Percentiles rank a stretch among this genome's conserved stretches.
phyloP scores from a whole-genome alignment of 92 coral and sea anemone genomes.

The Palythoa heliodiscus region DNA sequence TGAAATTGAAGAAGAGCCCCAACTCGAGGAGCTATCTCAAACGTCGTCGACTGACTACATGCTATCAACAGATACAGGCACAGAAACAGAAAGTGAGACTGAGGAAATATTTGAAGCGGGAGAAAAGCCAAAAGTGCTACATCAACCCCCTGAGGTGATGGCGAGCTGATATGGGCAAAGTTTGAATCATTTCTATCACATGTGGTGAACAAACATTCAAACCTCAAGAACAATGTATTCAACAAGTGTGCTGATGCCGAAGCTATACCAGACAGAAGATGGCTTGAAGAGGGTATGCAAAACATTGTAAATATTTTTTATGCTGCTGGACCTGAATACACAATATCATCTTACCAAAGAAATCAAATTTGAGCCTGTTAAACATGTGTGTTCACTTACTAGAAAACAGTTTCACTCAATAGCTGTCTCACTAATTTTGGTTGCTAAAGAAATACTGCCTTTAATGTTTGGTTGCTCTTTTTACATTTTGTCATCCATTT shows the following conservation, averaged over 20 bases:
- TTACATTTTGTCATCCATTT: background rate
- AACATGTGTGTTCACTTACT: background rate
- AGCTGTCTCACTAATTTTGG: background rate
- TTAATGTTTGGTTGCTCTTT: background rate
- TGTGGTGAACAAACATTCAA: slow-evolving; percentile 13
- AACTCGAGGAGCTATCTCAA: slow-evolving; percentile 24
- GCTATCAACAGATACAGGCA: slow-evolving; percentile 32
- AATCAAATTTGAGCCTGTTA: background rate
- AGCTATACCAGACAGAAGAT: slow-evolving; percentile 14
- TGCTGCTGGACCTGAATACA: background rate
- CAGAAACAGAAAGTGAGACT: slow-evolving; percentile 39
- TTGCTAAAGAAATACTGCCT: background rate
- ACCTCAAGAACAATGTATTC: slow-evolving; percentile 15
- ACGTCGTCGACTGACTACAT: slow-evolving; percentile 17
- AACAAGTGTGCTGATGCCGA: slow-evolving; percentile 18
- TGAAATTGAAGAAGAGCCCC: slow-evolving; percentile 30
- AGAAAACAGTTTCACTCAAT: background rate
- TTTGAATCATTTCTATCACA: too few relatives aligned
- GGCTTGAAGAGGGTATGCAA: slow-evolving; percentile 25
- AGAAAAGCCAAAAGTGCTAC: slow-evolving; percentile 8
- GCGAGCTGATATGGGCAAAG: too few relatives aligned
- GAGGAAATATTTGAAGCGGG: slow-evolving; percentile 20
- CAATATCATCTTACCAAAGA: background rate
- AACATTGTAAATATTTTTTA: background rate
- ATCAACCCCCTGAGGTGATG: background rate